These are phyloP conservation scores for Orthonychiurus folsomi DNA, from an alignment of 2,888 invertebrate genomes.

Conservation along the genomic window DNA sequence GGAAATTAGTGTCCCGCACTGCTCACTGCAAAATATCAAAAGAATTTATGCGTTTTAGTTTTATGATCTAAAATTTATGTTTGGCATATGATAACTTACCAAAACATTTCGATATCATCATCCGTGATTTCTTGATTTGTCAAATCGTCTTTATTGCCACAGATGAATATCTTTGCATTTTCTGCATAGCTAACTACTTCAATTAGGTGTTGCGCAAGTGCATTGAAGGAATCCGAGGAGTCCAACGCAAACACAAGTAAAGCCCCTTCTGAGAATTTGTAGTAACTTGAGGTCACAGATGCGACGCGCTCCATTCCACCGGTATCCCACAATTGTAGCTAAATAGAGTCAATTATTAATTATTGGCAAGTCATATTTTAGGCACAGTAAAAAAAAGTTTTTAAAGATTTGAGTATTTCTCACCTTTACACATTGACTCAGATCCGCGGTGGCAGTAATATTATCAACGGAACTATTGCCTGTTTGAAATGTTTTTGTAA, in stretches of 20 bases:
- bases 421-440: background rate
- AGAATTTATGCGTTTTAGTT: background rate
- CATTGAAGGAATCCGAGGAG: constrained; percentile 84
- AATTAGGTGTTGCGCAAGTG: constrained; percentile 79
- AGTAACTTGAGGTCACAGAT: constrained; percentile 88
- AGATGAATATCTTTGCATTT: constrained; percentile 88
- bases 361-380: background rate
- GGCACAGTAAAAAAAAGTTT: no score
- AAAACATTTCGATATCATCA: constrained; percentile 31
- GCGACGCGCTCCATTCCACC: constrained; percentile 95
- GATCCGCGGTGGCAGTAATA: constrained; percentile 3
- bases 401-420: background rate
- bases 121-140: constrained; percentile 48
- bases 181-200: constrained; percentile 87
- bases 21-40: constrained; percentile 59
- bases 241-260: constrained; percentile 83
- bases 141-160: constrained; percentile 83
- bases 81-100: constrained; percentile 17
- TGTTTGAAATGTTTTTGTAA: constrained; percentile 60
- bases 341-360: constrained; percentile 38
- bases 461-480: constrained; percentile 62
- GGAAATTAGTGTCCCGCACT: constrained; percentile 72
- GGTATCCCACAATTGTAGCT: constrained; percentile 93
- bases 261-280: constrained; percentile 90
- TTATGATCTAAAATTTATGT: background rate